Evolutionary conservation across 2,113 vertebrate species (phyloP), one percentile per base, ranked within the genome.

Genomic region (Acanthochromis polyacanthus): DNA sequence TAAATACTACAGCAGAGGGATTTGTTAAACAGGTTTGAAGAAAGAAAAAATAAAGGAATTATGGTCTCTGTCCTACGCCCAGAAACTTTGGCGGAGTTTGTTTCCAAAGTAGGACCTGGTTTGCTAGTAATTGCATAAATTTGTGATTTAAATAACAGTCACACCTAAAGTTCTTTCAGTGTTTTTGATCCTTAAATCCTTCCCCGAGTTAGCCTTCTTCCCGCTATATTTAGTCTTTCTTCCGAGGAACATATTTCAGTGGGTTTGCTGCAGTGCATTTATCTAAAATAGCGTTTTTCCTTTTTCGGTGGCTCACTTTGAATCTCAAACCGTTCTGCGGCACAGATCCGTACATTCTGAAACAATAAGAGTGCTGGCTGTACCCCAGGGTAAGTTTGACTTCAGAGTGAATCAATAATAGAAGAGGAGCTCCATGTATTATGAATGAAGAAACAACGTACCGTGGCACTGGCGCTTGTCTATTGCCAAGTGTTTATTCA

Each of bases 351-450:
- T 69, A 36, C n/a, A 55, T 62, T 83, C 61, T 65, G 40, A 73
- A 84, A 84, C 72, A 71, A 85, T 75, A 80, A 25, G 25, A 56
- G 53, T 2, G 5, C 23, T 15, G 12, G 5, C 23, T 15, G 12
- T 70, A 78, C 83, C 76, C 81, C 69, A 75, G 82, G 82, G 80
- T 73, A 61, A 61, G 36, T 30, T 84, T 80, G 48, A 82, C 71
- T 81, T 83, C 71, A 80, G 55, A 75, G 45, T 61, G 75, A 81
- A 88, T 90, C 75, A 91, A 86, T 93, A 88, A 91, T 89, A 36
- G 63, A 90, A 52, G 57, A 88, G 52, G 25, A 46, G 68, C 69
- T 78, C 61, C 53, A 91, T 90, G 67, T 76, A 86, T 86, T 84
- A 90, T 89, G 71, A 81, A 90, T 86, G 75, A 86, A 83, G 55